A percentile compares a stretch with the other conserved stretches of the same genome.
phyloP scores from a whole-genome alignment of 2,797 vertebrate species.

The Moxostoma hubbsi region DNA sequence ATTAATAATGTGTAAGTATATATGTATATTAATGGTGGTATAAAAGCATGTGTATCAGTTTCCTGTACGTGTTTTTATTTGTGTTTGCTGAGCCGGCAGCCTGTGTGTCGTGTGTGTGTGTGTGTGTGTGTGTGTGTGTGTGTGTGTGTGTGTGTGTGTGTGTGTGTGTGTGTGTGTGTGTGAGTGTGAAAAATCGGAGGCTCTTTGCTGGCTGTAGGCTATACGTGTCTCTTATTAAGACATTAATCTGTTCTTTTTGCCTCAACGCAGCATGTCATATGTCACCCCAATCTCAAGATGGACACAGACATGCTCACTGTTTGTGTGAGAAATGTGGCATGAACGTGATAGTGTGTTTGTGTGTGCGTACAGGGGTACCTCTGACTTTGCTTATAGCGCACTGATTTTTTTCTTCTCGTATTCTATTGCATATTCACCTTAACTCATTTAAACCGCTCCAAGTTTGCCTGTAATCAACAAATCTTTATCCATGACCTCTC shows the following conservation, averaged over 20 bases:
- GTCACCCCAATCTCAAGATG: constrained; percentile 55
- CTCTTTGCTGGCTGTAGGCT: background rate
- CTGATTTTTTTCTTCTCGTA: background rate
- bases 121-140: no score
- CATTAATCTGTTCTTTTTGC: background rate
- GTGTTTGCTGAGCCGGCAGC: no score
- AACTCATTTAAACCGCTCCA: background rate
- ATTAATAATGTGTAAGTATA: no score
- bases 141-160: no score
- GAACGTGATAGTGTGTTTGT: background rate
- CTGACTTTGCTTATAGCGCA: background rate
- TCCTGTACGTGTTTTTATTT: no score
- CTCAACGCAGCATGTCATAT: constrained; percentile 39
- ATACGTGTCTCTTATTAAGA: constrained; percentile 17
- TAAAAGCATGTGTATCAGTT: no score
- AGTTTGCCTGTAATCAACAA: background rate
- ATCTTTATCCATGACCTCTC: background rate
- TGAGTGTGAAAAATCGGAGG: constrained; percentile 39
- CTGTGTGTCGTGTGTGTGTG: no score
- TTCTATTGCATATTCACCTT: background rate
- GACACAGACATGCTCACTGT: constrained; percentile 53
- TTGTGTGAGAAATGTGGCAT: background rate
- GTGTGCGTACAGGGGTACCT: background rate
- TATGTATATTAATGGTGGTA: no score
- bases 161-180: background rate